A percentile compares a stretch with the other conserved stretches of the same genome.
Conservation (phyloP, 1,140 invertebrate genomes). For the Dendrolimus kikuchii region DNA sequence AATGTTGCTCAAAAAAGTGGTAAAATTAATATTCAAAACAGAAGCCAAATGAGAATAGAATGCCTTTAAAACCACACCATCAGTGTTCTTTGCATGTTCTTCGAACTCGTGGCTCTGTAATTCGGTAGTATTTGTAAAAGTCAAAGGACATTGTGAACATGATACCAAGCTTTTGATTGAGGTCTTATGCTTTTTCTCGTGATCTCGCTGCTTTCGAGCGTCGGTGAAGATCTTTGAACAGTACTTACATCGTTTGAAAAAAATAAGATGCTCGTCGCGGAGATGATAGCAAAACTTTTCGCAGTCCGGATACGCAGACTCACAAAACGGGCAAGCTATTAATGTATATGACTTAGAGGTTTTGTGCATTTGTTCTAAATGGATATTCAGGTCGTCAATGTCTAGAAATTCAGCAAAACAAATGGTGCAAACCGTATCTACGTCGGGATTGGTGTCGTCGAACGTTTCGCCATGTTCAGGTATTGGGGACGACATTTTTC, state of each 20-base stretch:
- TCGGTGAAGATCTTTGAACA: conserved; percentile 34
- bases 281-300: conserved; percentile 33
- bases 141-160: conserved; percentile 34
- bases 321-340: too few species aligned
- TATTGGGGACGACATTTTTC: not conserved
- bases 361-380: conserved; percentile 36
- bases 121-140: conserved; percentile 20
- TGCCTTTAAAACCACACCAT: conserved; percentile 31
- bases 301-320: conserved; percentile 1
- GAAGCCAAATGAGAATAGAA: conserved; percentile 31
- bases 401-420: conserved; percentile 56
- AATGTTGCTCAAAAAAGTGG: conserved; percentile 20
- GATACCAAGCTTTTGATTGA: conserved; percentile 7
- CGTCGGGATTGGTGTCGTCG: conserved; percentile 8
- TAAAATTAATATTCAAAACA: conserved; percentile 34
- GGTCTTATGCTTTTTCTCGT: conserved; percentile 35
- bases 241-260: conserved; percentile 28
- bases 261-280: conserved; percentile 25
- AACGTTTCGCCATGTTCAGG: too few species aligned
- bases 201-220: conserved; percentile 12
- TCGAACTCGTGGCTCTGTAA: conserved; percentile 35
- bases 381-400: conserved; percentile 36
- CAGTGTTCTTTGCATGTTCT: conserved; percentile 20
- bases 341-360: conserved; percentile 6
- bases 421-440: conserved; percentile 36